Percentiles rank a stretch among this genome's conserved stretches.
These are phyloP conservation scores for Oryzias woworae DNA, from an alignment of 2,113 vertebrate genomes.

Conservation along the genomic window DNA sequence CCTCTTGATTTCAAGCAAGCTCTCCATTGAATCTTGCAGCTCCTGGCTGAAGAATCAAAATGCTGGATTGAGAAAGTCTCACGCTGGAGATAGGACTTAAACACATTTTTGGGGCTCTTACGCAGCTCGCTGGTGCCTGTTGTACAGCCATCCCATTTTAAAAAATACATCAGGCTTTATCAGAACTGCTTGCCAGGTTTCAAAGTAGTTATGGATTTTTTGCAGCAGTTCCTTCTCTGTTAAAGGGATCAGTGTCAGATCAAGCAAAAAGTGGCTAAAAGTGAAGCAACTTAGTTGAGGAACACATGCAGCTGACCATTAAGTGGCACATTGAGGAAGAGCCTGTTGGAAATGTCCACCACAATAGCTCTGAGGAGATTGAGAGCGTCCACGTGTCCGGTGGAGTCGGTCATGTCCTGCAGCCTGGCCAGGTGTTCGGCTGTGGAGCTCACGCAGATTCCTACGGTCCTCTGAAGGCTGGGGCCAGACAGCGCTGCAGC, in stretches of 20 bases:
- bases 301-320: slow-evolving; percentile 78
- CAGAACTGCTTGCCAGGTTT: slow-evolving; percentile 92
- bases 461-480: slow-evolving; percentile 81
- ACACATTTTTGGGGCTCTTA: slow-evolving; percentile 71
- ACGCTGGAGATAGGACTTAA: neutral
- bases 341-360: slow-evolving; percentile 88
- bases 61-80: neutral
- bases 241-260: slow-evolving; percentile 13
- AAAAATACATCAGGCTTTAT: slow-evolving; percentile 94
- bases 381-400: slow-evolving; percentile 80
- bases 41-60: slow-evolving; percentile 79
- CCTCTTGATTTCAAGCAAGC: slow-evolving; percentile 85
- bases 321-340: slow-evolving; percentile 88
- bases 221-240: slow-evolving; percentile 85
- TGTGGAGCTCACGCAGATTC: slow-evolving; percentile 82
- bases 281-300: too few relatives aligned
- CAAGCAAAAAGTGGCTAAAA: neutral
- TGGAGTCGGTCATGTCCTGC: slow-evolving; percentile 64
- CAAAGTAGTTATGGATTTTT: slow-evolving; percentile 92
- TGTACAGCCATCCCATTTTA: slow-evolving; percentile 88
- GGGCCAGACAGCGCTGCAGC: slow-evolving; percentile 87
- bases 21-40: slow-evolving; percentile 85
- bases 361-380: slow-evolving; percentile 87
- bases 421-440: slow-evolving; percentile 79
- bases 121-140: slow-evolving; percentile 86